Conservation (phyloP, 92 coral and sea anemone species). For the Epizoanthus stellaris region DNA sequence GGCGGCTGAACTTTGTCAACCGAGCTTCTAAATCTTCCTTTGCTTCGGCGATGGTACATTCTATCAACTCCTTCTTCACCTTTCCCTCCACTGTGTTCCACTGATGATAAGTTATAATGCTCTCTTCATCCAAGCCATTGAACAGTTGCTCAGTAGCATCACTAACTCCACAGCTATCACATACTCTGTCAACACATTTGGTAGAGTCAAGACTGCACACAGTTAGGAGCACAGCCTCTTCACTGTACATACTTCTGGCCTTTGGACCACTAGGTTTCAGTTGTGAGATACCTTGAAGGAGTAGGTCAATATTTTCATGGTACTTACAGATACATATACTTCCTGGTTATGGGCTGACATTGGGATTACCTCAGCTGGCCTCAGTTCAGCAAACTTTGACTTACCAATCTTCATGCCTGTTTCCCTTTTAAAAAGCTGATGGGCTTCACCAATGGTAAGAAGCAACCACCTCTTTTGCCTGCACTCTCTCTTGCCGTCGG, state of each 20-base stretch:
- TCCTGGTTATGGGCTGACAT: constrained; percentile 51
- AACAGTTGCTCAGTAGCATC: constrained; percentile 16
- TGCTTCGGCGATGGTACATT: constrained; percentile 45
- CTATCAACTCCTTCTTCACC: constrained; percentile 57
- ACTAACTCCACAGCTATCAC: constrained; percentile 55
- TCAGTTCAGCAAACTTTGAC: constrained; percentile 62
- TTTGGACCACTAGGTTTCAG: constrained; percentile 35
- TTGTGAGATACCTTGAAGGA: constrained; percentile 51
- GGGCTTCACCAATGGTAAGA: constrained; percentile 42
- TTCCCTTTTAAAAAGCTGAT: constrained; percentile 52
- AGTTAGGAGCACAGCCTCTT: constrained; percentile 48
- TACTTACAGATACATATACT: constrained; percentile 60
- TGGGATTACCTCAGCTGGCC: constrained; percentile 55
- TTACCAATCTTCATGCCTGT: constrained; percentile 41
- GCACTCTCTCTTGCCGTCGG: constrained; percentile 57
- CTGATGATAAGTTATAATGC: constrained; percentile 56
- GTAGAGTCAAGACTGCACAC: constrained; percentile 59
- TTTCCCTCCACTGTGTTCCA: constrained; percentile 67
- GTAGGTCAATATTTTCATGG: constrained; percentile 67
- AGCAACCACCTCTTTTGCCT: constrained; percentile 49
- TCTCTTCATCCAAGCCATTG: constrained; percentile 10
- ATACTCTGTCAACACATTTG: constrained; percentile 58
- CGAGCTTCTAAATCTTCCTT: constrained; percentile 42
- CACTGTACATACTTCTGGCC: constrained; percentile 19
- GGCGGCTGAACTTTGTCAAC: constrained; percentile 48